phyloP scores from a whole-genome alignment of 30 jellyfish, hydroid and myxozoan genomes.

The Aurelia coerulea region DNA sequence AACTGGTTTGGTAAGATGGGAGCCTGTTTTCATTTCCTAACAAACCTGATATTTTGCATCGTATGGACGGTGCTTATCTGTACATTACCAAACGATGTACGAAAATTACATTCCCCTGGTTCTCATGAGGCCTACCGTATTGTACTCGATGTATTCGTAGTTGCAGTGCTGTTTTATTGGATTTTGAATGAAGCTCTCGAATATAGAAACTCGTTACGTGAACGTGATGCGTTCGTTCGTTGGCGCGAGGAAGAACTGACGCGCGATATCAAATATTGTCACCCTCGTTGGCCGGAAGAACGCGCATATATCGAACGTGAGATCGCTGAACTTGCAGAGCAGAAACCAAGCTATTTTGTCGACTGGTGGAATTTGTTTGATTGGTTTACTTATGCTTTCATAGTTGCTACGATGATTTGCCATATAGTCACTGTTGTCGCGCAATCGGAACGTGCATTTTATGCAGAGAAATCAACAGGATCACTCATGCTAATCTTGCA shows the following conservation, averaged over 20 bases:
- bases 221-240: conserved; percentile 42
- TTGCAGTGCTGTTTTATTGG: conserved; percentile 36
- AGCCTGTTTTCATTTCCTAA: conserved; percentile 44
- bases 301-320: conserved; percentile 90
- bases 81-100: conserved; percentile 56
- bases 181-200: conserved; percentile 63
- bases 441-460: conserved; percentile 38
- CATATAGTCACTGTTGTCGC: conserved; percentile 48
- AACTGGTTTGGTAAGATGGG: conserved; percentile 76
- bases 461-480: conserved; percentile 73
- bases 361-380: conserved; percentile 96
- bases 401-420: conserved; percentile 61
- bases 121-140: conserved; percentile 36
- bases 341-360: conserved; percentile 65
- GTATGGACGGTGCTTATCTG: conserved; percentile 85
- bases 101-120: conserved; percentile 35
- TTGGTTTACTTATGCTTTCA: conserved; percentile 72
- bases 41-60: conserved; percentile 66
- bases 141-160: conserved; percentile 60
- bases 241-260: conserved; percentile 90
- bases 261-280: conserved; percentile 79
- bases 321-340: conserved; percentile 55
- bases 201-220: conserved; percentile 63
- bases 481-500: conserved; percentile 74
- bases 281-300: conserved; percentile 99